Conservation (phyloP, 2,797 vertebrate species). For the Echeneis naucrates region DNA sequence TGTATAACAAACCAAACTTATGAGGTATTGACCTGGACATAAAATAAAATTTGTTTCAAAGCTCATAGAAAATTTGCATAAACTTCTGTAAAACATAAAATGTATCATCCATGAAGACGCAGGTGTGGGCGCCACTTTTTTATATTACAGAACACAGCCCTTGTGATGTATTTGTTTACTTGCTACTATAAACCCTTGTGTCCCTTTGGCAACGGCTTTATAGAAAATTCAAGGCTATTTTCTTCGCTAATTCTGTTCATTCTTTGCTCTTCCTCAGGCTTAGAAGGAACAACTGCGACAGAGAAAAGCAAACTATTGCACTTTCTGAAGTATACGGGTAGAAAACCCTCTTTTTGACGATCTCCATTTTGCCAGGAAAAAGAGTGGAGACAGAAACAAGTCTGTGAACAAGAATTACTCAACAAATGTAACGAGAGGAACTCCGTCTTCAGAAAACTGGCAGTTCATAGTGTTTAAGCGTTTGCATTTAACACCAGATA, state of each 20-base stretch:
- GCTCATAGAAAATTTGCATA: not conserved
- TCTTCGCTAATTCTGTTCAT: not conserved
- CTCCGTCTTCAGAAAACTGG: not conserved
- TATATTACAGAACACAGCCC: not conserved
- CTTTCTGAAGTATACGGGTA: not conserved
- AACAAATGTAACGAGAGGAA: not conserved
- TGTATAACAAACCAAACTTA: not conserved
- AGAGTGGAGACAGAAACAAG: not conserved
- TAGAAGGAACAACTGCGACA: not conserved
- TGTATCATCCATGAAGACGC: conserved; percentile 3
- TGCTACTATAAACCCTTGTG: not conserved
- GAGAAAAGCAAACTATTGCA: conserved; percentile 8
- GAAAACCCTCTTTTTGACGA: not conserved
- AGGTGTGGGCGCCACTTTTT: conserved; percentile 20
- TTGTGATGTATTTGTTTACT: not conserved
- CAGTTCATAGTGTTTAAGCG: not conserved
- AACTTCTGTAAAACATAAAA: not conserved
- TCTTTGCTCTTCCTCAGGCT: conserved; percentile 1
- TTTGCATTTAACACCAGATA: not conserved
- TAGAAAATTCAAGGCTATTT: not conserved
- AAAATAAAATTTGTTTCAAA: conserved; percentile 10
- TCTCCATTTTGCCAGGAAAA: not conserved
- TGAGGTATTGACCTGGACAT: not conserved
- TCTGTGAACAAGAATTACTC: not conserved
- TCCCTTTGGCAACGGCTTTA: not conserved